Evolutionary conservation across 2,888 invertebrate species (phyloP).

Genomic region (Polymixis flavicincta): DNA sequence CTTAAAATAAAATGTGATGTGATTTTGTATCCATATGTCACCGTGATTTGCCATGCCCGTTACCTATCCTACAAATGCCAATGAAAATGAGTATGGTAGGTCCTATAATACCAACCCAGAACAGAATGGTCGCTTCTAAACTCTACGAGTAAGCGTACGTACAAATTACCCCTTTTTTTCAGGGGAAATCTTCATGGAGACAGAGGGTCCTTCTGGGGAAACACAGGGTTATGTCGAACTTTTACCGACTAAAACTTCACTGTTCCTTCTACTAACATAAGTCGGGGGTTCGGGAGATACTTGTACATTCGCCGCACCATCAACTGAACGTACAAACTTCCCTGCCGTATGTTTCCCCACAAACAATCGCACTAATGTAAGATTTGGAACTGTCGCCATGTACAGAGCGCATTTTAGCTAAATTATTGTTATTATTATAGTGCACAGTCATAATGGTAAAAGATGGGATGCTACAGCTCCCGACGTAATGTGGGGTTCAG

Average conservation of each 20-base stretch:
- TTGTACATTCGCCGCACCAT: not conserved
- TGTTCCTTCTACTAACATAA: not conserved
- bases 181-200: not conserved
- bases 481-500: slow-evolving; percentile 30
- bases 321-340: not conserved
- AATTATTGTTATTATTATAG: slow-evolving; percentile 66
- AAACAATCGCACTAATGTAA: slow-evolving; percentile 73
- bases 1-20: not conserved
- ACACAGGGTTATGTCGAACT: not conserved
- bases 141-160: not conserved
- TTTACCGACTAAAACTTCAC: not conserved
- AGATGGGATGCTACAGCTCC: slow-evolving; percentile 18
- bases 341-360: slow-evolving; percentile 51
- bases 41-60: not conserved
- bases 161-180: not conserved
- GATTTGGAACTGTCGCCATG: slow-evolving; percentile 66
- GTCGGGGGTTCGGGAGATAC: not conserved
- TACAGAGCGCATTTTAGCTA: slow-evolving; percentile 64
- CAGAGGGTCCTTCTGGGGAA: not conserved
- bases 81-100: not conserved
- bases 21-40: not conserved
- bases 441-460: slow-evolving; percentile 47
- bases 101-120: not conserved
- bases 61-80: not conserved
- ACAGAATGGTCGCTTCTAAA: not conserved